A percentile compares a stretch with the other conserved stretches of the same genome.
Conservation (phyloP, 2,888 invertebrate species). For the Eupithecia tripunctaria region DNA sequence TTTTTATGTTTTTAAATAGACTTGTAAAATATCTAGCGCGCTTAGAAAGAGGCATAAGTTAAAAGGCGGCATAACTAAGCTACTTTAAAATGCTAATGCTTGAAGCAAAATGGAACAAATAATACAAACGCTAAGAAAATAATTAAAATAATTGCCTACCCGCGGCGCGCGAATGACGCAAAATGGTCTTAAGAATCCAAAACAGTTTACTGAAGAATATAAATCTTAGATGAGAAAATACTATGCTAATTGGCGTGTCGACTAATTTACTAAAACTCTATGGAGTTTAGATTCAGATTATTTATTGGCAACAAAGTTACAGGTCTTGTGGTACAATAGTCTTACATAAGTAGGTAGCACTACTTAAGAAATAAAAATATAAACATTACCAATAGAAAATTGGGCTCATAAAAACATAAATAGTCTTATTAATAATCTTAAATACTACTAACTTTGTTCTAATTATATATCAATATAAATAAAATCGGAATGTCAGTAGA, state of each 20-base stretch:
- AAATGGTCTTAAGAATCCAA: slow-evolving; percentile 11
- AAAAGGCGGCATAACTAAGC: background rate
- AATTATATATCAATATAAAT: too few species aligned
- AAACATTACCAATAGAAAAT: too few species aligned
- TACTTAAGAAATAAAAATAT: too few species aligned
- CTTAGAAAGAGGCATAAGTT: background rate
- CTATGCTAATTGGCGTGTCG: slow-evolving; percentile 7
- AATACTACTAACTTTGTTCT: too few species aligned
- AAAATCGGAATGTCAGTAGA: too few species aligned
- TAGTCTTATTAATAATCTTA: too few species aligned
- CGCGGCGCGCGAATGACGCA: background rate
- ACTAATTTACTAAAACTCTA: background rate
- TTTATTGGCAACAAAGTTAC: too few species aligned
- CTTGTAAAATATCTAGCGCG: slow-evolving; percentile 3
- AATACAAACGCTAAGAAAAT: slow-evolving; percentile 14
- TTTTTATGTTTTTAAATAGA: background rate
- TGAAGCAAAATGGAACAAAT: slow-evolving; percentile 14
- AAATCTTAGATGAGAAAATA: slow-evolving; percentile 11
- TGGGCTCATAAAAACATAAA: too few species aligned
- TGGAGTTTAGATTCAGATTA: background rate
- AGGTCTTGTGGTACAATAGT: too few species aligned
- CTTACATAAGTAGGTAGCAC: too few species aligned
- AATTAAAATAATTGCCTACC: slow-evolving; percentile 30
- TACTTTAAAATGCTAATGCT: background rate
- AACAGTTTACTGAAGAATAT: slow-evolving; percentile 12